Base-by-base conservation (phyloP, 2,113 vertebrate species). In the Mustela nigripes region DNA sequence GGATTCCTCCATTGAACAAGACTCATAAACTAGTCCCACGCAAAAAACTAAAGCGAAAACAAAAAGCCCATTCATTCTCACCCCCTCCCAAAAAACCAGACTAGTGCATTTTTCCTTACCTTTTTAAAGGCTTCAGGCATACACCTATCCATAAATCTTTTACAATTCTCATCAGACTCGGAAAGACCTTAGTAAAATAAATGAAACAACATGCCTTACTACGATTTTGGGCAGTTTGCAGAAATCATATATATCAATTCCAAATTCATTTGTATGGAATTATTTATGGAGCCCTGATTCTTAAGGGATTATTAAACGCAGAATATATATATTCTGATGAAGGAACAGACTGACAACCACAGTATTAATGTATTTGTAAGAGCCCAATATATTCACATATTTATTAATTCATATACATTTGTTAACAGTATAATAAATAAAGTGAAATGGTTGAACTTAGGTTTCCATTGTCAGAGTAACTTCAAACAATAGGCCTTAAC, bases 111-210 rank as follows among this genome's bases (percentile, higher is more conserved):
- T 53, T 78, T 95, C 83, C 98, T 98, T 96, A 99, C 99, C 99
- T 99, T 99, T 98, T 99, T 99, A 98, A 99, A 99, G 97, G 99
- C 99, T 99, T 99, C 99, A 45, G 99, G 99, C 99, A 99, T 99
- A 98, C 99, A 99, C 78, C 99, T 99, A 95, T 99, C 99, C 98
- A 99, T 99, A 98, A 99, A 99, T 31, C 99, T 99, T 98, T 99
- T 99, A 98, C 99, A 99, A 98, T 99, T 99, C 98, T 99, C 99
- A 98, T 99, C 99, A 9, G 99, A 99, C 91, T 99, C 99, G 36
- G 99, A 99, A 89, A 99, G 99, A 98, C 99, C 99, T 99, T 98
- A 71, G 95, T 81, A 67, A 96, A 98, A 97, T 96, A 98, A 53
- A 82, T n/a, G 39, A 98, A 28, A 98, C 4, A 14, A 79, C 1